Conservation (phyloP, 1,140 invertebrate genomes). For the Philotrypesis tridentata region DNA sequence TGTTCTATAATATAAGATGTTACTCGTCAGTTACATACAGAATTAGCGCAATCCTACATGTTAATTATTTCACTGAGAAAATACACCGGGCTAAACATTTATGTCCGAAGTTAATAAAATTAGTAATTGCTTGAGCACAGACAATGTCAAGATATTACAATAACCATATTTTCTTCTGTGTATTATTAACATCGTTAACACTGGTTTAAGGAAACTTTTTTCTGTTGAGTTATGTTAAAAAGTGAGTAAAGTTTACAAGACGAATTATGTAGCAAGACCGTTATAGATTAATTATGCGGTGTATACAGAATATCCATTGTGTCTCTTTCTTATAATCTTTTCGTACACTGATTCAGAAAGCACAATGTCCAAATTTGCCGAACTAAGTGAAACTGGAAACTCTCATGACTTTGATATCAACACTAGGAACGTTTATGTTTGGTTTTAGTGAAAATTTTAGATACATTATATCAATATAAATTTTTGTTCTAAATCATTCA, state of each 20-base stretch:
- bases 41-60: not conserved
- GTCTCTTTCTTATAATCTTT: constrained; percentile 32
- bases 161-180: constrained; percentile 17
- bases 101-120: constrained; percentile 26
- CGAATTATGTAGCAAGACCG: constrained; percentile 38
- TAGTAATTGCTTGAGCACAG: constrained; percentile 1
- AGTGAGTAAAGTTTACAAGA: constrained; percentile 32
- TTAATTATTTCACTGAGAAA: constrained; percentile 22
- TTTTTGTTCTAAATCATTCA: not conserved
- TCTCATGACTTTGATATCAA: constrained; percentile 11
- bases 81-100: constrained; percentile 21
- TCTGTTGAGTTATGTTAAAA: constrained; percentile 9
- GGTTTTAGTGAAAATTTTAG: constrained; percentile 5
- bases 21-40: not conserved
- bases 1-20: not conserved
- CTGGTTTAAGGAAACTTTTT: constrained; percentile 2
- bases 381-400: constrained; percentile 39
- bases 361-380: constrained; percentile 24
- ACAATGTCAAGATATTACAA: not conserved
- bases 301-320: constrained; percentile 14
- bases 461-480: constrained; percentile 12
- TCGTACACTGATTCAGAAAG: constrained; percentile 23
- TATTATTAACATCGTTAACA: not conserved
- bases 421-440: constrained; percentile 35
- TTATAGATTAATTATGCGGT: constrained; percentile 35